These are phyloP conservation scores for Varanus salvator DNA, from an alignment of 2,113 vertebrate genomes.

Conservation along the genomic window DNA sequence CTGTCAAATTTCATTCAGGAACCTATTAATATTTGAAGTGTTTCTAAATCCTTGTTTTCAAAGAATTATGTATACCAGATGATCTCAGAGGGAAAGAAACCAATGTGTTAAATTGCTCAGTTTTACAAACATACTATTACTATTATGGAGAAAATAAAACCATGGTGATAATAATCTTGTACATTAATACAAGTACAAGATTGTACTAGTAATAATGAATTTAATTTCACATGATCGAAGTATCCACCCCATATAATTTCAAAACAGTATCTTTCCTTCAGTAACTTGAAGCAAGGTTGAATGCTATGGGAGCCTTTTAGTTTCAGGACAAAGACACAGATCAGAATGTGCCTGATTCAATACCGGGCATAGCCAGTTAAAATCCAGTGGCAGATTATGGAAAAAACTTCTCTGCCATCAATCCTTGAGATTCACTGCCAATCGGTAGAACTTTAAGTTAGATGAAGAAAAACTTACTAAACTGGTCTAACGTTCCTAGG, in stretches of 20 bases:
- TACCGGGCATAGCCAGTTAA: background rate
- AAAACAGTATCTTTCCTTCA: background rate
- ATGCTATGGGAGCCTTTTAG: background rate
- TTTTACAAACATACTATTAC: background rate
- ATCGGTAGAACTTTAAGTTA: background rate
- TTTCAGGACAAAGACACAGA: background rate
- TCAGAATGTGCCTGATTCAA: background rate
- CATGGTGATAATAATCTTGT: background rate
- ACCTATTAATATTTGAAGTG: slow-evolving; percentile 27
- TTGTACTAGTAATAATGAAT: background rate
- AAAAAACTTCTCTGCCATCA: background rate
- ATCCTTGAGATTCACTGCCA: background rate
- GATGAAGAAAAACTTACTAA: background rate
- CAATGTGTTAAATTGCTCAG: slow-evolving; percentile 5
- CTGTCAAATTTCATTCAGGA: slow-evolving; percentile 32
- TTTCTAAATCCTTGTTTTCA: background rate
- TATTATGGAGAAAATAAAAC: background rate
- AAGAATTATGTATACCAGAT: background rate
- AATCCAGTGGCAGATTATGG: background rate
- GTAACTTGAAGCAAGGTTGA: background rate
- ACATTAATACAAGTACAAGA: background rate
- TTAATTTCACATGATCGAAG: background rate
- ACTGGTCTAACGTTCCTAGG: background rate
- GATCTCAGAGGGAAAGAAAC: background rate
- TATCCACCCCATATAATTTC: background rate